phyloP scores from a whole-genome alignment of 2,797 vertebrate genomes.

The Halcyon leucocephala region DNA sequence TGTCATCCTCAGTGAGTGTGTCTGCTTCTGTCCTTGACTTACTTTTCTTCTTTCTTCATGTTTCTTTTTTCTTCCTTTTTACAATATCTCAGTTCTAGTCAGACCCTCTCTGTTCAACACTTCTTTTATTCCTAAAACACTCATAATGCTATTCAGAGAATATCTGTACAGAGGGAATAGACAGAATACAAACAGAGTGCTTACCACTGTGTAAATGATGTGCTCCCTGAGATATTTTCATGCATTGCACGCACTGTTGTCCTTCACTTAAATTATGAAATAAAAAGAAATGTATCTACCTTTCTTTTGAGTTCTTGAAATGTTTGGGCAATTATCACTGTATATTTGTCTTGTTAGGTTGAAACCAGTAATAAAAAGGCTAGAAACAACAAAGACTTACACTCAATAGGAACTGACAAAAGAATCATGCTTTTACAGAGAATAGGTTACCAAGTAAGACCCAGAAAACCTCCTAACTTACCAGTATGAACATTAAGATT shows the following conservation, averaged over 20 bases:
- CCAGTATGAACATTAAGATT: constrained; percentile 11
- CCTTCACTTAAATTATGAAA: constrained; percentile 76
- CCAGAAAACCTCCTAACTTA: constrained; percentile 11
- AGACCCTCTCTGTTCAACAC: constrained; percentile 75
- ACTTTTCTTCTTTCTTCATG: constrained; percentile 77
- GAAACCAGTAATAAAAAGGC: constrained; percentile 67
- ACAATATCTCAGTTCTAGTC: constrained; percentile 78
- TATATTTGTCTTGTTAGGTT: constrained; percentile 62
- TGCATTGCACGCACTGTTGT: constrained; percentile 30
- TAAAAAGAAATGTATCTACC: constrained; percentile 73
- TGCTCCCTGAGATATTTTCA: constrained; percentile 61
- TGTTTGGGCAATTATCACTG: constrained; percentile 72
- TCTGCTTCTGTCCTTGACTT: constrained; percentile 81
- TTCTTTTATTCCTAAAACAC: constrained; percentile 80
- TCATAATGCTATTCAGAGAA: constrained; percentile 78
- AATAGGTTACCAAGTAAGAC: constrained; percentile 28
- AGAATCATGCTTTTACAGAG: constrained; percentile 18
- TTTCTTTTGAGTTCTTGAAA: constrained; percentile 75
- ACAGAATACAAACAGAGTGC: constrained; percentile 68
- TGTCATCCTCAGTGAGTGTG: constrained; percentile 60
- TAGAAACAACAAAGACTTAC: constrained; percentile 33
- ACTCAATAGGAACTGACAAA: constrained; percentile 19
- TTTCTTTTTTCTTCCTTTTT: constrained; percentile 74
- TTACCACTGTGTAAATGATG: constrained; percentile 56
- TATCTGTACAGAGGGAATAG: constrained; percentile 67